A percentile compares a stretch with the other conserved stretches of the same genome.
phyloP scores from a whole-genome alignment of 2,113 vertebrate genomes.

The rabbit (Oryctolagus cuniculus) region DNA sequence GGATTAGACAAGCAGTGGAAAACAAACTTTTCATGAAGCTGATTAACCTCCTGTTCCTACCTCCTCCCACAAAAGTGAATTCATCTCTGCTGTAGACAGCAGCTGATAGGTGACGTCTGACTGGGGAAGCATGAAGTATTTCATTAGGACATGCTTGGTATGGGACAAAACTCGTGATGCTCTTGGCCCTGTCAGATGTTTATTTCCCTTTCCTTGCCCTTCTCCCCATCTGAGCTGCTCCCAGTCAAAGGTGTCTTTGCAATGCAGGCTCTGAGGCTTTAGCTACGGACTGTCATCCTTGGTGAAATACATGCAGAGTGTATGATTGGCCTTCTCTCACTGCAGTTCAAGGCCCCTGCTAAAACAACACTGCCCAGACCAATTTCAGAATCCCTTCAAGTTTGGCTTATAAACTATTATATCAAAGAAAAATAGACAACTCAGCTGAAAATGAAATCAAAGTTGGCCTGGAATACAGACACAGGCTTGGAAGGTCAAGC shows the following conservation, averaged over 20 bases:
- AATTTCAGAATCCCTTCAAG: constrained; percentile 81
- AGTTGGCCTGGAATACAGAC: constrained; percentile 66
- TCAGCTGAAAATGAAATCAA: constrained; percentile 77
- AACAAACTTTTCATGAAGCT: constrained; percentile 79
- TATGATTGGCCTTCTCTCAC: constrained; percentile 78
- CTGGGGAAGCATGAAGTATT: constrained; percentile 78
- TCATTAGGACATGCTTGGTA: constrained; percentile 85
- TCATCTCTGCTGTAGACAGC: constrained; percentile 66
- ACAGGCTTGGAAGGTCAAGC: constrained; percentile 55
- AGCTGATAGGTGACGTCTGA: constrained; percentile 81
- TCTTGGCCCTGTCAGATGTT: constrained; percentile 86
- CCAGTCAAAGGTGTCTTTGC: constrained; percentile 77
- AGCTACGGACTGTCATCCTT: constrained; percentile 78
- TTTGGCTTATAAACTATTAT: constrained; percentile 77
- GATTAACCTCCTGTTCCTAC: constrained; percentile 84
- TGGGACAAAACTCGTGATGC: constrained; percentile 82
- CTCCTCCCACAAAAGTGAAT: constrained; percentile 67
- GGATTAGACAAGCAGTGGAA: constrained; percentile 63
- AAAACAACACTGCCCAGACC: constrained; percentile 85
- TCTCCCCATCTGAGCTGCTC: constrained; percentile 53
- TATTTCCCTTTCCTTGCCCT: constrained; percentile 73
- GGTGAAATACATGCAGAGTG: constrained; percentile 80
- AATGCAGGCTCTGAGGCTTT: constrained; percentile 76
- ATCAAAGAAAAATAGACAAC: constrained; percentile 75
- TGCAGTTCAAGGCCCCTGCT: constrained; percentile 81